Conservation (phyloP, 2,888 invertebrate genomes). For the Doris montereyensis region DNA sequence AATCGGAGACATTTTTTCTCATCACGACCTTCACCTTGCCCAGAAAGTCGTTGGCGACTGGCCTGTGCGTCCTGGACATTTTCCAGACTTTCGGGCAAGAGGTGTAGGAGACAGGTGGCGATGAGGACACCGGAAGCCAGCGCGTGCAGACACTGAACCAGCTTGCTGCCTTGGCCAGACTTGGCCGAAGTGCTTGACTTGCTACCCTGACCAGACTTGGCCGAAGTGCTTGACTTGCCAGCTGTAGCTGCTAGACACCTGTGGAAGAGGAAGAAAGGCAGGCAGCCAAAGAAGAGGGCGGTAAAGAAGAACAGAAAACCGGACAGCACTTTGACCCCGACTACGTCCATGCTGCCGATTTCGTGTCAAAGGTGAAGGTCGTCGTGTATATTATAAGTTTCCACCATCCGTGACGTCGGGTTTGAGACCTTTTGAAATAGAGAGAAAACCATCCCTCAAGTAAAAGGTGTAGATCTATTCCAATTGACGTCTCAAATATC, state of each 20-base stretch:
- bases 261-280: constrained; percentile 20
- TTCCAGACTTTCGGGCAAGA: constrained; percentile 36
- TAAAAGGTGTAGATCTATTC: no score
- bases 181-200: background rate
- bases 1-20: no score
- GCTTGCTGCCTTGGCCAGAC: background rate
- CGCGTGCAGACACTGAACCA: constrained; percentile 25
- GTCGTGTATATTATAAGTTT: no score
- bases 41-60: no score
- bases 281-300: constrained; percentile 20
- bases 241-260: no score
- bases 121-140: constrained; percentile 40
- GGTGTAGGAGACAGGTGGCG: constrained; percentile 37
- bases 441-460: no score
- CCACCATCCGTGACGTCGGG: no score
- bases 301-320: constrained; percentile 35
- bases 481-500: no score
- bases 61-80: constrained; percentile 20
- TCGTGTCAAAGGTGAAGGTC: no score
- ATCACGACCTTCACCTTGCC: no score
- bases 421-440: no score
- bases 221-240: background rate
- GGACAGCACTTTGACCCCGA: constrained; percentile 29
- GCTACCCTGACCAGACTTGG: background rate
- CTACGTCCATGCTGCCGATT: constrained; percentile 28